Conservation (phyloP, 2,797 vertebrate genomes). For the Martes flavigula region DNA sequence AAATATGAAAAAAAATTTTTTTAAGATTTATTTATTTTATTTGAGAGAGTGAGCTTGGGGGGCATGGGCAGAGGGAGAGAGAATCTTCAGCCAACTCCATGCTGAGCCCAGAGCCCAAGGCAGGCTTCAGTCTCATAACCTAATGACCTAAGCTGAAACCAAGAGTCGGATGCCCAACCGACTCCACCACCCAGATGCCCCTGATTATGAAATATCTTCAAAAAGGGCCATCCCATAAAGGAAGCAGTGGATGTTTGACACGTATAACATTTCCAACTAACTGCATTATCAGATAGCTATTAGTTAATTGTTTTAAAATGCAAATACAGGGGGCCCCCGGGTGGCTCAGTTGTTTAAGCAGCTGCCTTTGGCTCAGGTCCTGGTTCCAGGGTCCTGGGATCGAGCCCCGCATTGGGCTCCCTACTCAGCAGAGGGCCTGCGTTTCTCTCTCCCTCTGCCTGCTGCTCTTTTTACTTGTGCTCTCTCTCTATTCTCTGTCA, state of each 20-base stretch:
- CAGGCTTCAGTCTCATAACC: background rate
- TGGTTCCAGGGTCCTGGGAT: no score
- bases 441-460: no score
- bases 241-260: background rate
- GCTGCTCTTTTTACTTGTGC: no score
- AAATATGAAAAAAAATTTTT: background rate
- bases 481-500: no score
- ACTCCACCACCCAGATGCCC: background rate
- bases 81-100: background rate
- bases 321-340: rapidly evolving
- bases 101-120: background rate
- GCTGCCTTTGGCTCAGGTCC: no score
- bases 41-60: background rate
- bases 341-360: no score
- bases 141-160: background rate
- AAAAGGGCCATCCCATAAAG: background rate
- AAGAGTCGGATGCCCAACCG: background rate
- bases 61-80: background rate
- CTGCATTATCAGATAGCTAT: background rate
- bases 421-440: no score
- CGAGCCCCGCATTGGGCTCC: no score
- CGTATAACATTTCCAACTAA: background rate
- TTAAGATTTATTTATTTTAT: background rate
- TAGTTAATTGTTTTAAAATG: background rate
- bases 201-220: background rate